Conservation (phyloP, 2,797 vertebrate species). For the Cyprinodon diabolis region DNA sequence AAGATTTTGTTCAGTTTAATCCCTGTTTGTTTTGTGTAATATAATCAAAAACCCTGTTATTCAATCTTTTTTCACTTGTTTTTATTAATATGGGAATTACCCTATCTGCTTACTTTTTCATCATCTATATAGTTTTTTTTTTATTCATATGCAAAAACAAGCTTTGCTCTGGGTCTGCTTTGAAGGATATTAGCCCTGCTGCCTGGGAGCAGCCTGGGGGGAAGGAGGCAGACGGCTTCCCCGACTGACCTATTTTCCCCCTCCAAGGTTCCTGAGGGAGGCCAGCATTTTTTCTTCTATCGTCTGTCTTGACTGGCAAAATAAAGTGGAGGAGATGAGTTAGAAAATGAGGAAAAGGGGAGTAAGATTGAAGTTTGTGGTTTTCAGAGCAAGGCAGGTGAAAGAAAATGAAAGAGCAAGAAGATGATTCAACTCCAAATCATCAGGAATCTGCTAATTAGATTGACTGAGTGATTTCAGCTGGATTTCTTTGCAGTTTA, state of each 20-base stretch:
- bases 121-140: background rate
- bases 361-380: background rate
- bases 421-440: slow-evolving; percentile 3
- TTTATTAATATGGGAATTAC: background rate
- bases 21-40: background rate
- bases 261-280: slow-evolving; percentile 48
- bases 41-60: background rate
- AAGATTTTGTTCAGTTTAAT: background rate
- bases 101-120: background rate
- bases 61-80: background rate
- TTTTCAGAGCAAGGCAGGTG: slow-evolving; percentile 18
- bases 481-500: background rate
- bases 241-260: slow-evolving; percentile 71
- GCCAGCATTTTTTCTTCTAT: slow-evolving; percentile 31
- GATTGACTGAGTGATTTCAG: background rate
- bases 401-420: slow-evolving; percentile 68
- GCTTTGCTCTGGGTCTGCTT: background rate
- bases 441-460: slow-evolving; percentile 5
- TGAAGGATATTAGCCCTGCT: background rate
- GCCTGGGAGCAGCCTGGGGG: slow-evolving; percentile 12
- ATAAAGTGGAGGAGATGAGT: slow-evolving; percentile 25
- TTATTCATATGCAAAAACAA: background rate
- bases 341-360: background rate
- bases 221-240: slow-evolving; percentile 52
- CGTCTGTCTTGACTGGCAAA: slow-evolving; percentile 45